A percentile compares a stretch with the other conserved stretches of the same genome.
phyloP scores from a whole-genome alignment of 2,797 vertebrate species.

The Sylvilagus floridanus region DNA sequence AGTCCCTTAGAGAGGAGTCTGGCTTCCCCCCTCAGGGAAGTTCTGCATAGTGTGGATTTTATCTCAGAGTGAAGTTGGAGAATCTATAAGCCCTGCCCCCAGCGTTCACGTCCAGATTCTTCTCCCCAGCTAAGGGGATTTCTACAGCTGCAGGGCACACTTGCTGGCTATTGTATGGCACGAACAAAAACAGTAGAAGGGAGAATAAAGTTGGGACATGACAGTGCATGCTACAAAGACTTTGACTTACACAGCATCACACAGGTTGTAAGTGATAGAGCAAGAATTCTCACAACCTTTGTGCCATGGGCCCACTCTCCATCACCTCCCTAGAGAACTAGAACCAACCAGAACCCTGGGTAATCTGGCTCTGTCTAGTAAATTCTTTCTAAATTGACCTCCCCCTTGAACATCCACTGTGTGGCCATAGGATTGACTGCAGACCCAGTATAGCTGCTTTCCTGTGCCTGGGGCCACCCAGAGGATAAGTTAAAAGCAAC shows the following conservation, averaged over 20 bases:
- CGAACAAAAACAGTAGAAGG: background rate
- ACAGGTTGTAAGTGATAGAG: background rate
- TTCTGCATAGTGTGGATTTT: background rate
- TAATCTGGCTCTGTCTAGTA: background rate
- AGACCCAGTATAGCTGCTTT: background rate
- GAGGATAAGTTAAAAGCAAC: background rate
- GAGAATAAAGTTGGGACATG: background rate
- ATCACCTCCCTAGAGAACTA: background rate
- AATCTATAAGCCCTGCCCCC: background rate
- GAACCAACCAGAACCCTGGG: background rate
- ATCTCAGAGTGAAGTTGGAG: background rate
- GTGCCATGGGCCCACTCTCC: background rate
- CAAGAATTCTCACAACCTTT: background rate
- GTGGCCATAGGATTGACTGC: background rate
- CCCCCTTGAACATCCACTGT: background rate
- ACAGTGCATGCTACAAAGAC: background rate
- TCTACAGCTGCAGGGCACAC: background rate
- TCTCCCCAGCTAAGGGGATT: background rate
- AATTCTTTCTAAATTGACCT: background rate
- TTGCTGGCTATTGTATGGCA: background rate
- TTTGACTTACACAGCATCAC: background rate
- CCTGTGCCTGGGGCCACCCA: background rate
- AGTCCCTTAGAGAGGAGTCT: background rate
- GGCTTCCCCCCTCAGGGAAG: background rate
- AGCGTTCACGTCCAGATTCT: background rate